These are phyloP conservation scores for Liopterus haemorrhoidalis DNA, from an alignment of 2,888 invertebrate genomes.

Conservation along the genomic window DNA sequence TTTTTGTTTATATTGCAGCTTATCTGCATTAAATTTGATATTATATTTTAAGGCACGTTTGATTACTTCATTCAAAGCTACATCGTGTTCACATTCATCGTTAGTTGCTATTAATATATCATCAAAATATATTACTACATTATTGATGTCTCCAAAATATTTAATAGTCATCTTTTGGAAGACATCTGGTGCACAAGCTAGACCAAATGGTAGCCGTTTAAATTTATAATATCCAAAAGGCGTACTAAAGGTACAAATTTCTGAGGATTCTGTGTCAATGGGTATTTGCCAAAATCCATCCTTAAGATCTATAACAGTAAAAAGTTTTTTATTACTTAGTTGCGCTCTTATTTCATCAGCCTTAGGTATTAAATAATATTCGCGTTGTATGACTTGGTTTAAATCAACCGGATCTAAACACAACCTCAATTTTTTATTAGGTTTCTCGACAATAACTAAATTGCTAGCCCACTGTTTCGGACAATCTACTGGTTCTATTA, in stretches of 20 bases:
- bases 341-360: constrained; percentile 29
- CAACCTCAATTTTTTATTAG: neutral
- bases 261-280: constrained; percentile 6
- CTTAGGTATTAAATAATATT: constrained; percentile 34
- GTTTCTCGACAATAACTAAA: too few species aligned
- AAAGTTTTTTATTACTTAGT: constrained; percentile 18
- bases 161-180: constrained; percentile 29
- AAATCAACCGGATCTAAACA: constrained; percentile 30
- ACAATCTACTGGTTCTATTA: neutral
- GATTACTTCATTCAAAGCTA: constrained; percentile 12
- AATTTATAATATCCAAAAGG: constrained; percentile 30
- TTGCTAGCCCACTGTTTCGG: too few species aligned
- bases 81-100: constrained; percentile 23
- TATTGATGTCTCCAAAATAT: constrained; percentile 32
- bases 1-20: constrained; percentile 16
- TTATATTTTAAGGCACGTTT: constrained; percentile 13
- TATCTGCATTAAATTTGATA: constrained; percentile 19
- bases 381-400: constrained; percentile 31
- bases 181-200: constrained; percentile 30
- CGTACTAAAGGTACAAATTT: constrained; percentile 21
- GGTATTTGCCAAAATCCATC: constrained; percentile 24
- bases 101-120: constrained; percentile 29
- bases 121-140: constrained; percentile 33
- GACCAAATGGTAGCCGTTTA: constrained; percentile 32
- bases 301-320: constrained; percentile 25